phyloP scores from a whole-genome alignment of 2,113 vertebrate genomes.

The Prionailurus bengalensis region DNA sequence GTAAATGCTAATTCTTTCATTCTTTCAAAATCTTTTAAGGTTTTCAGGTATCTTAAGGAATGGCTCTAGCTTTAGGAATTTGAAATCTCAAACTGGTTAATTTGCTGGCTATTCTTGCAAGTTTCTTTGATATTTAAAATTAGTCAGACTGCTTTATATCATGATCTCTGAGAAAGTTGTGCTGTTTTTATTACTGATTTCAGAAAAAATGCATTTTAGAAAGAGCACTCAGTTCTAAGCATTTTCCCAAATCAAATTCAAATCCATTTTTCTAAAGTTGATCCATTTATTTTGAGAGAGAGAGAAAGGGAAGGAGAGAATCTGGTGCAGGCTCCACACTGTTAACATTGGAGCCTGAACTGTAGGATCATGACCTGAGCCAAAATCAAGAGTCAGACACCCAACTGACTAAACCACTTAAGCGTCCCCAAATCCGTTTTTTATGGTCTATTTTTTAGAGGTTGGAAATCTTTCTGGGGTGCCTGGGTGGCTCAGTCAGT shows the following conservation, averaged over 20 bases:
- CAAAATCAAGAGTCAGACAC: too few relatives aligned
- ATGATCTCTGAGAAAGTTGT: conserved; percentile 35
- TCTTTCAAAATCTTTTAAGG: not conserved
- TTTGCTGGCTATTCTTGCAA: conserved; percentile 39
- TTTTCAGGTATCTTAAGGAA: conserved; percentile 52
- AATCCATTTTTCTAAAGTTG: conserved; percentile 16
- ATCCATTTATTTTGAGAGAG: too few relatives aligned
- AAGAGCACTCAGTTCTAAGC: not conserved
- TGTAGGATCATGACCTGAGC: too few relatives aligned
- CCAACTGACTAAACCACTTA: too few relatives aligned
- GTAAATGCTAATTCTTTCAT: conserved; percentile 24
- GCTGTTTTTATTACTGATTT: conserved; percentile 13
- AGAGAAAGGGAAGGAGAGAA: too few relatives aligned
- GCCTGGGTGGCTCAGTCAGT: too few relatives aligned
- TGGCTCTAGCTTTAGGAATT: conserved; percentile 36
- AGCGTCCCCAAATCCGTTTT: not conserved
- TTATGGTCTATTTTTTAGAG: conserved; percentile 10
- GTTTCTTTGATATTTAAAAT: conserved; percentile 65
- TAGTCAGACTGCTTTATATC: not conserved
- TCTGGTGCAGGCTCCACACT: too few relatives aligned
- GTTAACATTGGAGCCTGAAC: too few relatives aligned
- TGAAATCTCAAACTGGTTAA: conserved; percentile 25
- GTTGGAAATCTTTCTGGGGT: not conserved
- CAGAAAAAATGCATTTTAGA: conserved; percentile 42
- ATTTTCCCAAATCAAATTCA: conserved; percentile 43